Evolutionary conservation across 2,888 invertebrate genomes (phyloP), one percentile per base, ranked within the genome.

Genomic region (Parascotia fuliginaria): DNA sequence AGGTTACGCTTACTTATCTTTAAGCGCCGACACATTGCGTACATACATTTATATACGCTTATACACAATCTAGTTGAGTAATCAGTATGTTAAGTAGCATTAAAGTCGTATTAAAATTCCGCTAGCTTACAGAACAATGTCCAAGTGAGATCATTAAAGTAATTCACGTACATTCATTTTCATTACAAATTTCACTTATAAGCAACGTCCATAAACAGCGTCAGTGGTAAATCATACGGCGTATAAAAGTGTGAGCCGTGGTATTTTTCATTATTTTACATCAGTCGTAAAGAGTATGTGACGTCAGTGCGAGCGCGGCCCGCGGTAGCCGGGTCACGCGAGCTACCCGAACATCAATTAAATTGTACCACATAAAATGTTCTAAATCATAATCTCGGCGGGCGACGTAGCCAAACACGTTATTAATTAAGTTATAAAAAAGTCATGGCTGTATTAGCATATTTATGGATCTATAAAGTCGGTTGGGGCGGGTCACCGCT

Each of bases 361-460:
- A 87, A 88, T 83, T 79, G 85, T 84, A 79, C 77, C 79, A 75
- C 83, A 85, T 85, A 88, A 85, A 89, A 85, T 82, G 81, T 77
- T 79, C 81, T 86, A 88, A 90, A 89, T 88, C 89, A 84, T 88
- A 89, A 87, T 85, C 83, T 83, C 74, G 73, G 73, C 76, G 63
- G 49, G 70, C 70, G 70, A 73, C 66, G 71, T 64, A 69, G 70
- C 62, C 75, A 73, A 79, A 84, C 79, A 82, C 83, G 87, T 89
- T 87, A 90, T 91, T 90, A 89, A 91, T 91, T 90, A 89, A 86
- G 89, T 87, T 88, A 89, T 91, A 89, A 90, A 90, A 89, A 83
- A 87, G 87, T 89, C 89, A 85, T 87, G 81, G 80, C 79, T 78
- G 81, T 85, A 91, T 90, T 88, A 89, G 83, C 89, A 89, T 90